Base-by-base conservation (phyloP, 2,113 vertebrate species). In the Coptodon rendalli region DNA sequence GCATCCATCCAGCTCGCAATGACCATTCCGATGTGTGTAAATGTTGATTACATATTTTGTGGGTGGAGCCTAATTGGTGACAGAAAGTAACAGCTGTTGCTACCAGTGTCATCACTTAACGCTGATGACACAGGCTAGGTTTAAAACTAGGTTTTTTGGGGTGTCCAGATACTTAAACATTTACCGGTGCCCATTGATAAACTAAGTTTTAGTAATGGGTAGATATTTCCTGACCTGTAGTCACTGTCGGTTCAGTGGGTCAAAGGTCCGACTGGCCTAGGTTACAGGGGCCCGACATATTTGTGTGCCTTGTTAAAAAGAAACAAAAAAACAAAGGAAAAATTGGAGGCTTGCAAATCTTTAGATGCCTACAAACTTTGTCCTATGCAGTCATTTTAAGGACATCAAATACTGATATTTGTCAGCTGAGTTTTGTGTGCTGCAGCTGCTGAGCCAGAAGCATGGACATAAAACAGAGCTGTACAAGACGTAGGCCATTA, bases 161-260 rank as follows among this genome's bases (percentile, higher is more conserved):
- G 7, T 63, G 0, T 63, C 59, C 56, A 31, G 0, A 0, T 59
- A 59, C 27, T 59, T 56, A 63, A 10, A 36, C 59, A 63, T 63
- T 36, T 36, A 34, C 29, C 2, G 1, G 3, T 66, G 61, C 17
- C 17, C 29, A n/a, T 4, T 66, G 4, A 66, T 38, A 22, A 66
- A 38, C 34, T 66, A 66, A 38, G 34, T 3, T 22, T 66, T 38
- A 38, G 34, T 3, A 66, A 66, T 22, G 61, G 61, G 1, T 22
- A 22, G 61, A 66, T 38, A 10, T 13, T 66, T 66, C 19, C 61
- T 38, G 34, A 38, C 19, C 61, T 1, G 19, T 38, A 38, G 11
- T 22, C 34, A 66, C 10, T 38, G 34, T 66, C 6, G 1, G 19
- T 38, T 38, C 61, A 66, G 61, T 38, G 61, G 19, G 19, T 38